These are phyloP conservation scores for Cladorhizidae sp. DNA, from an alignment of 37 sponge, comb jelly and placozoan genomes.

Conservation along the genomic window DNA sequence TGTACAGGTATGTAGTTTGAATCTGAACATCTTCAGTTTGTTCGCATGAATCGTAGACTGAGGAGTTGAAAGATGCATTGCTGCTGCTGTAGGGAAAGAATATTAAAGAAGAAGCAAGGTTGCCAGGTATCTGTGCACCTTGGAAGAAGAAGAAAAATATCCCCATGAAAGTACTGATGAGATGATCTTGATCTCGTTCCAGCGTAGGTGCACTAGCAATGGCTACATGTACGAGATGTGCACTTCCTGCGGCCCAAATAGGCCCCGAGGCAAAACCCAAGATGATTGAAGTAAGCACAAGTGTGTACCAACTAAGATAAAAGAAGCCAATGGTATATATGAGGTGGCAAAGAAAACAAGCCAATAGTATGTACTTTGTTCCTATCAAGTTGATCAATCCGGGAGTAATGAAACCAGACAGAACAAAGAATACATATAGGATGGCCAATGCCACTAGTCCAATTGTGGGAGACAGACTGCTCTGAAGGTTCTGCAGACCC, in stretches of 20 bases:
- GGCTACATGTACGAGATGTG: conserved; percentile 39
- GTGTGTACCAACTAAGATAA: conserved; percentile 73
- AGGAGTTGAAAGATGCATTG: not conserved
- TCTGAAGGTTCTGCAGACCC: conserved; percentile 56
- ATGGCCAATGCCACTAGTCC: conserved; percentile 35
- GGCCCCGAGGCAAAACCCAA: conserved; percentile 61
- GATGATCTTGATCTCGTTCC: not conserved
- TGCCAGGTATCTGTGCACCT: conserved; percentile 33
- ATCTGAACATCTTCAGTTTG: not conserved
- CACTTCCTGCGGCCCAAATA: conserved; percentile 39
- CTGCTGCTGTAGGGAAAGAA: conserved; percentile 16
- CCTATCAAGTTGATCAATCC: conserved; percentile 33
- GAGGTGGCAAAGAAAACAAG: conserved; percentile 27
- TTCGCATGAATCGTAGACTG: not conserved
- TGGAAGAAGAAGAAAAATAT: conserved; percentile 30
- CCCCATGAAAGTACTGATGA: conserved; percentile 36
- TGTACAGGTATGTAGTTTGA: conserved; percentile 11
- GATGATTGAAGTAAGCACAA: conserved; percentile 57
- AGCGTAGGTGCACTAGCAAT: conserved; percentile 18
- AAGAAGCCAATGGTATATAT: conserved; percentile 50
- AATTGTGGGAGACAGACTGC: conserved; percentile 34
- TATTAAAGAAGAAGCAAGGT: conserved; percentile 40
- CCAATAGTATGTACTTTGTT: conserved; percentile 33
- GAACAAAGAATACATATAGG: conserved; percentile 35
- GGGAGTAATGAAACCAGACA: conserved; percentile 36